phyloP scores from a whole-genome alignment of 2,888 invertebrate species.

The Xestia rhomboidea region DNA sequence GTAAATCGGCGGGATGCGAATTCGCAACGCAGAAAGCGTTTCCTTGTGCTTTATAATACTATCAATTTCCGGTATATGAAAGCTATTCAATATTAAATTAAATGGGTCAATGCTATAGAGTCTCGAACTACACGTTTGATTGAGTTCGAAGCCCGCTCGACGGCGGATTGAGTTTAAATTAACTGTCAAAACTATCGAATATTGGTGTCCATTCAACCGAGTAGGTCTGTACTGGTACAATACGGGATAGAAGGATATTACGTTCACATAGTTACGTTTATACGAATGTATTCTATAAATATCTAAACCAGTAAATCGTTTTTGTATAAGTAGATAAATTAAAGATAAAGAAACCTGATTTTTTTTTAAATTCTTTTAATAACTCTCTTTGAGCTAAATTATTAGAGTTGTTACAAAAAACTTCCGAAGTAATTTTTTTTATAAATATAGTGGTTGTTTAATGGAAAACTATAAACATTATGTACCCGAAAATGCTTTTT shows the following conservation, averaged over 20 bases:
- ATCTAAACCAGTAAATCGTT: neutral
- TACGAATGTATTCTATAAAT: neutral
- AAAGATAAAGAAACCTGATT: neutral
- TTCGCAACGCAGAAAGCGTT: too few relatives aligned
- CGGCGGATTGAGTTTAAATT: constrained; percentile 49
- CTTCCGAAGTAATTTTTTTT: neutral
- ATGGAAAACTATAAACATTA: neutral
- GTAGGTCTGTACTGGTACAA: neutral
- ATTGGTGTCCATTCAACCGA: constrained; percentile 43
- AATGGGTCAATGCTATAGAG: constrained; percentile 8
- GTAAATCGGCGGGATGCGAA: too few relatives aligned
- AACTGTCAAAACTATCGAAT: constrained; percentile 59
- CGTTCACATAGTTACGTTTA: neutral
- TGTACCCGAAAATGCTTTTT: neutral
- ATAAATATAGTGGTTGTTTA: neutral
- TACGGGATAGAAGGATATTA: neutral
- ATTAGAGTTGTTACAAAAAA: too few relatives aligned
- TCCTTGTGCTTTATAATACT: neutral
- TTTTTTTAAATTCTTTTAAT: neutral
- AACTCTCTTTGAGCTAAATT: too few relatives aligned
- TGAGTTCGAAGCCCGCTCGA: constrained; percentile 36
- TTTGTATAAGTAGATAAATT: neutral
- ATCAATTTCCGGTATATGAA: neutral
- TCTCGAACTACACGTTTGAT: constrained; percentile 41
- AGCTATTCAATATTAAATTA: neutral